Evolutionary conservation across 2,888 invertebrate species (phyloP).

Genomic region (Folsomia manolachei): DNA sequence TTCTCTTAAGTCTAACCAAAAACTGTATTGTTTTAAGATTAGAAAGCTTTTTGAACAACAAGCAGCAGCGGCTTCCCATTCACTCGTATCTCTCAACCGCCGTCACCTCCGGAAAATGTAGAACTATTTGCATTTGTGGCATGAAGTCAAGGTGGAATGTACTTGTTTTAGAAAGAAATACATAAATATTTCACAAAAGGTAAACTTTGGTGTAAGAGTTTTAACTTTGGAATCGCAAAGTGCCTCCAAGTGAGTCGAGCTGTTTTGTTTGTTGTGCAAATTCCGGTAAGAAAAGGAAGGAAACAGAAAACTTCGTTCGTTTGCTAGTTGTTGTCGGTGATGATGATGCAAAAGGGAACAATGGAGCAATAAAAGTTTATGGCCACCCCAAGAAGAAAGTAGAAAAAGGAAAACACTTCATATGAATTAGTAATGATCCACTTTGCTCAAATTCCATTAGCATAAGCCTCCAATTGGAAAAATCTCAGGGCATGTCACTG

Average conservation of each 20-base stretch:
- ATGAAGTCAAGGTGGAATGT: neutral
- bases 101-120: no score
- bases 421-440: conserved; percentile 21
- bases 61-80: neutral
- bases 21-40: neutral
- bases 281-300: neutral
- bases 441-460: conserved; percentile 18
- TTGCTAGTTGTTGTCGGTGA: neutral
- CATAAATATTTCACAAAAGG: conserved; percentile 9
- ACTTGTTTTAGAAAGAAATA: neutral
- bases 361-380: conserved; percentile 5
- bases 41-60: neutral
- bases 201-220: conserved; percentile 12
- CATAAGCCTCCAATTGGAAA: conserved; percentile 6
- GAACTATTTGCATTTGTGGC: neutral
- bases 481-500: conserved; percentile 1
- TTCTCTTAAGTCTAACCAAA: neutral
- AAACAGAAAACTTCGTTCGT: no score
- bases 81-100: no score
- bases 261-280: neutral
- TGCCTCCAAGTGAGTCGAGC: neutral
- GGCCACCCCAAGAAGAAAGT: neutral
- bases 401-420: neutral
- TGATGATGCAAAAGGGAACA: neutral
- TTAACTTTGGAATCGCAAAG: neutral